phyloP scores from a whole-genome alignment of 2,888 invertebrate genomes.

The Lasius fuliginosus region DNA sequence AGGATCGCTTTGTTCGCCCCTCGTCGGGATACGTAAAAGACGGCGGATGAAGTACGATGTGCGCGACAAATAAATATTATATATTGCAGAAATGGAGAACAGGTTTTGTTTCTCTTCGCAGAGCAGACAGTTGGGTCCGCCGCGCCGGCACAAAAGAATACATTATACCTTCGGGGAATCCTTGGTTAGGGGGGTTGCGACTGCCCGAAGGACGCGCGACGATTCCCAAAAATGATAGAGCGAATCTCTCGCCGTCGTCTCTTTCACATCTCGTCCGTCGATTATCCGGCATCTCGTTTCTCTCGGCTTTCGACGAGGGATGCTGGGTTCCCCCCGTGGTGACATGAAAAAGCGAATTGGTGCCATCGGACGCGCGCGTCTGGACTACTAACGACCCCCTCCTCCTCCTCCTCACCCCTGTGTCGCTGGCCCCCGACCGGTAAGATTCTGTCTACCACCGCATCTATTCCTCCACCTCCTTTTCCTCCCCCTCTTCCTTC shows the following conservation, averaged over 20 bases:
- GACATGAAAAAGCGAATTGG: conserved; percentile 36
- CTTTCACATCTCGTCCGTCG: neutral
- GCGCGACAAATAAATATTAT: conserved; percentile 19
- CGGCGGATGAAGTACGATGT: neutral
- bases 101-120: conserved; percentile 30
- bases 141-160: conserved; percentile 41
- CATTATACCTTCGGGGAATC: conserved; percentile 22
- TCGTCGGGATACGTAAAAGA: neutral
- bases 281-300: neutral
- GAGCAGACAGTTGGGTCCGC: conserved; percentile 9
- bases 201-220: neutral
- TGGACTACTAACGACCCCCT: conserved; percentile 58
- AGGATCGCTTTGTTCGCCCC: conserved; percentile 9
- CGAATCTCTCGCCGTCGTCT: conserved; percentile 20
- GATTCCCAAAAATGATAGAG: conserved; percentile 27
- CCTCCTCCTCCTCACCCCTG: conserved; percentile 53
- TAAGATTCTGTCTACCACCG: conserved; percentile 63
- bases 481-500: conserved; percentile 17
- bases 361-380: conserved; percentile 37
- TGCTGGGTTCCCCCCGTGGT: neutral
- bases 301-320: conserved; percentile 4
- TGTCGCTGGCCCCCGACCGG: conserved; percentile 40
- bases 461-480: conserved; percentile 55
- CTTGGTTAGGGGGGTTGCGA: neutral
- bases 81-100: conserved; percentile 11